Evolutionary conservation across 2,797 vertebrate species (phyloP).

Genomic region (Zenarchopterus dispar): DNA sequence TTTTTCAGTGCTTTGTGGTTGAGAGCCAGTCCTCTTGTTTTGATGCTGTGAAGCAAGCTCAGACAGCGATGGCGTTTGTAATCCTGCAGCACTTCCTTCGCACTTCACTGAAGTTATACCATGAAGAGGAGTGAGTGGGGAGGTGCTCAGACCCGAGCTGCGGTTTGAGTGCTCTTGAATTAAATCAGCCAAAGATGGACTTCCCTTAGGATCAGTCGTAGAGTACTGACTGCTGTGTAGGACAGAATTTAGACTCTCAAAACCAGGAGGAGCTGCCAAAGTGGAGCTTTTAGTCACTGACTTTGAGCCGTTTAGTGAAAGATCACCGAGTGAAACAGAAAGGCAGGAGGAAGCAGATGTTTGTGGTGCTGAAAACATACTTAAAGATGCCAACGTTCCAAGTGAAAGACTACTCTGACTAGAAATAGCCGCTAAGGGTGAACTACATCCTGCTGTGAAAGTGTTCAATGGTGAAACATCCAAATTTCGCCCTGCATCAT

Average conservation of each 20-base stretch:
- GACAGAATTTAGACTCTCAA: conserved; percentile 75
- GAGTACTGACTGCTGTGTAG: conserved; percentile 64
- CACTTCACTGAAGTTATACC: conserved; percentile 35
- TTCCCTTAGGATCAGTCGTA: conserved; percentile 73
- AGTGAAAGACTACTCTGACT: conserved; percentile 66
- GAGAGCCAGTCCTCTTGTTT: conserved; percentile 34
- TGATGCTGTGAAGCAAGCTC: conserved; percentile 68
- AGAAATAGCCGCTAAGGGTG: conserved; percentile 45
- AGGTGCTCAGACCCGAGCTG: conserved; percentile 62
- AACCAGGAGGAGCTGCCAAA: conserved; percentile 65
- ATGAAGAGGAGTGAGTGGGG: conserved; percentile 70
- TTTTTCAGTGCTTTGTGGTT: conserved; percentile 14
- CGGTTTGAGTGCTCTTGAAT: conserved; percentile 86
- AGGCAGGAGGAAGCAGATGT: conserved; percentile 62
- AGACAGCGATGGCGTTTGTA: conserved; percentile 49
- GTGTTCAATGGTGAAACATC: conserved; percentile 34
- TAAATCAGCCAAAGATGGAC: conserved; percentile 88
- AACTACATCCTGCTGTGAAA: conserved; percentile 38
- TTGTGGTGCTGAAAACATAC: conserved; percentile 37
- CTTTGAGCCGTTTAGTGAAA: conserved; percentile 70
- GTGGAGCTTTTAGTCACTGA: conserved; percentile 32
- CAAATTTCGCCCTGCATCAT: conserved; percentile 23
- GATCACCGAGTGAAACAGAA: conserved; percentile 74
- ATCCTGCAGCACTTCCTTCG: conserved; percentile 16
- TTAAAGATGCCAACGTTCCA: conserved; percentile 64